Evolutionary conservation across 2,888 invertebrate species (phyloP).

Genomic region (Spicauda simplicius): DNA sequence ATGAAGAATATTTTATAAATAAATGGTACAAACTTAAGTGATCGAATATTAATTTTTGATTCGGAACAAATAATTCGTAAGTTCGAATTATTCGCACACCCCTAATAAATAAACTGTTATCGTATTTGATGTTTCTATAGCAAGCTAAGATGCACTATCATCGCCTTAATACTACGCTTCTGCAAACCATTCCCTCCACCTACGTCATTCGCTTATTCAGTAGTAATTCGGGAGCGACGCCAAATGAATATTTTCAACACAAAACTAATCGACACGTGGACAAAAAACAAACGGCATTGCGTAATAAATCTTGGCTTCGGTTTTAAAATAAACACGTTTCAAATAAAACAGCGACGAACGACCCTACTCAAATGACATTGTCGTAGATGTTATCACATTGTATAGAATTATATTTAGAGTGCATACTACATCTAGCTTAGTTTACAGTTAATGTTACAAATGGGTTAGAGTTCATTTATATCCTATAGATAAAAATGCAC

Average conservation of each 20-base stretch:
- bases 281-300: conserved; percentile 17
- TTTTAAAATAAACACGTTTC: conserved; percentile 11
- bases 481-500: no score
- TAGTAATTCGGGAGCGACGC: conserved; percentile 12
- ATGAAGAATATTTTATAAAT: no score
- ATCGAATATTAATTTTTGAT: no score
- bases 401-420: neutral
- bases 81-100: no score
- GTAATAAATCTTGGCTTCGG: conserved; percentile 31
- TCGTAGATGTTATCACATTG: neutral
- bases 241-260: conserved; percentile 15
- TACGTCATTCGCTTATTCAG: conserved; percentile 2
- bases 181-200: neutral
- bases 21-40: no score
- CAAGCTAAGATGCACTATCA: neutral
- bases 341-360: neutral
- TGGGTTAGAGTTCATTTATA: no score
- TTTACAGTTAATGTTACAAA: no score
- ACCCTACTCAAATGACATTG: neutral
- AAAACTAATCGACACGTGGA: neutral
- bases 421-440: neutral
- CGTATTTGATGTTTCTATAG: neutral
- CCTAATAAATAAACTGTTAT: no score
- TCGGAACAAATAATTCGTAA: no score
- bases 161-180: neutral